A percentile compares a stretch with the other conserved stretches of the same genome.
phyloP scores from a whole-genome alignment of 2,888 invertebrate genomes.

The Drosophila koepferae region DNA sequence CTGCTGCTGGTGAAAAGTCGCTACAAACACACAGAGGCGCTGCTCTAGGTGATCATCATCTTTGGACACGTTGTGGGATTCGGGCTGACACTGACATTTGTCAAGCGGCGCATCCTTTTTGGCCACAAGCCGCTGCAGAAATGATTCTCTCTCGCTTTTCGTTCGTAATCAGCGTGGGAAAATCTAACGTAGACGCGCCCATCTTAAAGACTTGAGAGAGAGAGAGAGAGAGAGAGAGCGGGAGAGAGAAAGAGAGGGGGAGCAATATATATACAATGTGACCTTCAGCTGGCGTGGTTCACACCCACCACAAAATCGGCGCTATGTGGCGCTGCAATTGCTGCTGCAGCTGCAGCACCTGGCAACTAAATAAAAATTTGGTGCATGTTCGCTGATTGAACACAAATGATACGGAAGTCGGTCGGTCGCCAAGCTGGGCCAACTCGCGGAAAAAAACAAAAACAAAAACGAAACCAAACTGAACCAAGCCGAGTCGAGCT shows the following conservation, averaged over 20 bases:
- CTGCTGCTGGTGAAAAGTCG: conserved; percentile 46
- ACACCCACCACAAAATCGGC: conserved; percentile 56
- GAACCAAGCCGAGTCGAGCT: not conserved
- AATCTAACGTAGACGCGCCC: conserved; percentile 33
- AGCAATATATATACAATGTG: conserved; percentile 8
- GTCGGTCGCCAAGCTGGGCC: conserved; percentile 39
- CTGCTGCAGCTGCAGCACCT: conserved; percentile 68
- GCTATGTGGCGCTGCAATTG: conserved; percentile 67
- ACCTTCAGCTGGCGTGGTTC: conserved; percentile 60
- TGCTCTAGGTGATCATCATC: conserved; percentile 42
- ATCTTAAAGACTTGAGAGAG: not conserved
- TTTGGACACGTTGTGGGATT: conserved; percentile 70
- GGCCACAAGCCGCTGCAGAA: conserved; percentile 27
- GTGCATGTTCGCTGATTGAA: conserved; percentile 79
- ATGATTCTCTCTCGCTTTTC: conserved; percentile 33
- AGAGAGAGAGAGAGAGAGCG: not conserved
- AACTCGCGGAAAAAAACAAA: conserved; percentile 1
- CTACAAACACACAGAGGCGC: conserved; percentile 5
- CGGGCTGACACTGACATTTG: conserved; percentile 67
- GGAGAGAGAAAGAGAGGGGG: not conserved
- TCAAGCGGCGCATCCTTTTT: conserved; percentile 66
- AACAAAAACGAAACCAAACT: conserved; percentile 10
- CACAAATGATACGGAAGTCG: conserved; percentile 78
- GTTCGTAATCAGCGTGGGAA: conserved; percentile 61
- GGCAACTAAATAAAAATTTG: conserved; percentile 69